Conservation (phyloP, 2,888 invertebrate genomes). For the Plagodis dolabraria region DNA sequence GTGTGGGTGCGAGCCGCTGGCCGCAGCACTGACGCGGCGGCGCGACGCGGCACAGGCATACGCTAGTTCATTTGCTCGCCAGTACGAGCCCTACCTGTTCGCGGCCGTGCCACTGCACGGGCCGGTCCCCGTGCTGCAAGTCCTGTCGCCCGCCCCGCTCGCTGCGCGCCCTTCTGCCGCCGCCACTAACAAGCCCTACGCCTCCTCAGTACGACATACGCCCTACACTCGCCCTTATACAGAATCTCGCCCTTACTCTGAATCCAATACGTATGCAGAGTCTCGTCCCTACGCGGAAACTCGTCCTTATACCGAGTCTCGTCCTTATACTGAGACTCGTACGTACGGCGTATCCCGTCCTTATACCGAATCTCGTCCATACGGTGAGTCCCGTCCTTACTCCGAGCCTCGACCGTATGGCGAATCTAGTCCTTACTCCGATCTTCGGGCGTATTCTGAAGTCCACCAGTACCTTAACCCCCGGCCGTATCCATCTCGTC, state of each 20-base stretch:
- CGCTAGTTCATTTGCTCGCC: constrained; percentile 49
- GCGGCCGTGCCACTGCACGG: constrained; percentile 69
- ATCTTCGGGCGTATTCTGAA: constrained; percentile 20
- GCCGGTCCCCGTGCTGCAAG: constrained; percentile 63
- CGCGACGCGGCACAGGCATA: constrained; percentile 45
- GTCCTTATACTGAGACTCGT: constrained; percentile 16
- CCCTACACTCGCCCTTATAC: constrained; percentile 36
- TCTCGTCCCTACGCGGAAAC: constrained; percentile 27
- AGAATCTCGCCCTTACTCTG: constrained; percentile 24
- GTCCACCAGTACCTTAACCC: constrained; percentile 18
- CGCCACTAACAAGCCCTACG: constrained; percentile 30
- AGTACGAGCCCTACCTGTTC: constrained; percentile 62
- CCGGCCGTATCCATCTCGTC: constrained; percentile 16
- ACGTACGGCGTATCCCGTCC: constrained; percentile 22
- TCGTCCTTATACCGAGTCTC: constrained; percentile 26
- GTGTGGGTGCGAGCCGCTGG: constrained; percentile 45
- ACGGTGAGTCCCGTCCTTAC: constrained; percentile 30
- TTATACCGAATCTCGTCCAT: constrained; percentile 18
- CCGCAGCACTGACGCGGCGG: constrained; percentile 45
- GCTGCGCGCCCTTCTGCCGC: constrained; percentile 21
- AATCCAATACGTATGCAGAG: constrained; percentile 21
- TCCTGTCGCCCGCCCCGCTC: constrained; percentile 54
- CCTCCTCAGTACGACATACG: constrained; percentile 44
- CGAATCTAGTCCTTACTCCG: constrained; percentile 24
- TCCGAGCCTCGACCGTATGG: constrained; percentile 16